Evolutionary conservation across 2,888 invertebrate species (phyloP).

Genomic region (Drosophila subquinaria): DNA sequence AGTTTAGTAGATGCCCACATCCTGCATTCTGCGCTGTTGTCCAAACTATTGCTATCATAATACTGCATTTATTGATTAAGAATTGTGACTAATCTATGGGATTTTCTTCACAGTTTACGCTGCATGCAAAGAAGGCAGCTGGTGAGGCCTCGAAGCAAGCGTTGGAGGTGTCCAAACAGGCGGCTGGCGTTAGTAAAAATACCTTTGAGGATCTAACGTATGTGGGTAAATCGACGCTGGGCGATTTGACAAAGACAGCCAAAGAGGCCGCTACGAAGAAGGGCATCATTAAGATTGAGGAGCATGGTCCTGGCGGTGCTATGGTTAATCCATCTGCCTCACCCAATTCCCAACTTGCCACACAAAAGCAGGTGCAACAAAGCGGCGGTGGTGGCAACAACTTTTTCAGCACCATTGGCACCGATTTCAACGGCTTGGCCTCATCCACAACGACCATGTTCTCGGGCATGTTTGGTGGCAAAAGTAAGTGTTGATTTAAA

Average conservation of each 20-base stretch:
- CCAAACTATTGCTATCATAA: background rate
- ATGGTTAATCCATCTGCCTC: background rate
- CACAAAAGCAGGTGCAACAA: conserved; percentile 86
- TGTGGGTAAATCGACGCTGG: conserved; percentile 95
- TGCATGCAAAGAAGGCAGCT: conserved; percentile 95
- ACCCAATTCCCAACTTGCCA: conserved; percentile 81
- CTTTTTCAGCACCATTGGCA: conserved; percentile 96
- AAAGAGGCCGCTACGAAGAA: conserved; percentile 93
- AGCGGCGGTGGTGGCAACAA: conserved; percentile 88
- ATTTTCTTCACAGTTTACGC: conserved; percentile 89
- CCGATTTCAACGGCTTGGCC: conserved; percentile 96
- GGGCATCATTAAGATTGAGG: conserved; percentile 91
- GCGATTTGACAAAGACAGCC: conserved; percentile 95
- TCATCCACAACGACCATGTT: conserved; percentile 97
- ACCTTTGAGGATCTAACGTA: conserved; percentile 95
- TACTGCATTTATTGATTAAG: background rate
- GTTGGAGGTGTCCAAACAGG: conserved; percentile 94
- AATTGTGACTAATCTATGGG: background rate
- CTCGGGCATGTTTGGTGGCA: conserved; percentile 95
- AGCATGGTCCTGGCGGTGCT: conserved; percentile 38
- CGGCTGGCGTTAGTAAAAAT: conserved; percentile 94
- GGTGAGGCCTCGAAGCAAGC: conserved; percentile 95
- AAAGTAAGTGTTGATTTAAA: conserved; percentile 86
- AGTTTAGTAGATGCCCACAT: conserved; percentile 16
- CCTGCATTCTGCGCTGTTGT: conserved; percentile 41